phyloP scores from a whole-genome alignment of 2,113 vertebrate genomes.

The Meriones unguiculatus region DNA sequence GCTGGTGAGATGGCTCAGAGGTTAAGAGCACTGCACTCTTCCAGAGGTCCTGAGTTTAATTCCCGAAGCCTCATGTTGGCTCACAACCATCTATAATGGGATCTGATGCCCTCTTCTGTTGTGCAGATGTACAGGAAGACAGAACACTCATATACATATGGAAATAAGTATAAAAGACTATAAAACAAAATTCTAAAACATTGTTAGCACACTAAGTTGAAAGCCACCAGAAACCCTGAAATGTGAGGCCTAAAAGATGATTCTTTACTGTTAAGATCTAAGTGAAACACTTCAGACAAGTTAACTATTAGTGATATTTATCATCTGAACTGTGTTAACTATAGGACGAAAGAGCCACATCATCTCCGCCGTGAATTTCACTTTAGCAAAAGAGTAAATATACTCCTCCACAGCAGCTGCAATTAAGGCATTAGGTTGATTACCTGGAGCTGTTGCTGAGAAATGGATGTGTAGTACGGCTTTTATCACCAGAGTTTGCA shows the following conservation, averaged over 20 bases:
- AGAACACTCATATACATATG: not conserved
- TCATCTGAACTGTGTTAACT: slow-evolving; percentile 80
- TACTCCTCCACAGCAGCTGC: slow-evolving; percentile 76
- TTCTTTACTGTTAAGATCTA: slow-evolving; percentile 56
- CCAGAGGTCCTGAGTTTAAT: not conserved
- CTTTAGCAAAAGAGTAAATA: slow-evolving; percentile 87
- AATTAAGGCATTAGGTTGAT: slow-evolving; percentile 87
- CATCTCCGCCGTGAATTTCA: slow-evolving; percentile 82
- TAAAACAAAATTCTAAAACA: slow-evolving; percentile 58
- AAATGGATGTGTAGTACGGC: slow-evolving; percentile 85
- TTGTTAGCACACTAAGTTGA: slow-evolving; percentile 2
- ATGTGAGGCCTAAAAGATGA: slow-evolving; percentile 18
- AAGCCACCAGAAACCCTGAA: slow-evolving; percentile 64
- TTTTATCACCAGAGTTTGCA: slow-evolving; percentile 87
- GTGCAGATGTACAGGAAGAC: not conserved
- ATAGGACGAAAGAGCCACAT: slow-evolving; percentile 82
- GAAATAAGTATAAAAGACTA: not conserved
- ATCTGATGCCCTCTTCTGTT: not conserved
- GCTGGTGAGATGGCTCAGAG: not conserved
- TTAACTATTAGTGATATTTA: slow-evolving; percentile 84
- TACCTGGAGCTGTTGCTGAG: slow-evolving; percentile 86
- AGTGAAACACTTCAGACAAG: slow-evolving; percentile 68
- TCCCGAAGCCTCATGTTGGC: not conserved
- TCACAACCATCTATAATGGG: not conserved
- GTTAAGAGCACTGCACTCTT: not conserved